These are phyloP conservation scores for Germaria angustata DNA, from an alignment of 2,888 invertebrate species.

Conservation along the genomic window DNA sequence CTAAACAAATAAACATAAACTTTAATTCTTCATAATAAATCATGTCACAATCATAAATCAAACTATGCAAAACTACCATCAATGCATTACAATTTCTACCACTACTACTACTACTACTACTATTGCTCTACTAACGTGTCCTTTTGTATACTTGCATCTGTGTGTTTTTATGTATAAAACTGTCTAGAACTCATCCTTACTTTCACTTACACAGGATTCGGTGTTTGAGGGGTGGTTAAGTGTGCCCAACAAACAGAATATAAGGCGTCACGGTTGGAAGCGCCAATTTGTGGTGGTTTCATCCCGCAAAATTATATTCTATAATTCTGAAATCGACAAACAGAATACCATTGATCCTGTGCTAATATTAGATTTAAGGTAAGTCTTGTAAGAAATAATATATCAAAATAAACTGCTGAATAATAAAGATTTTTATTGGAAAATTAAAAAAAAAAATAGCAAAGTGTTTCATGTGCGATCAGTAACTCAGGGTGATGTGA, in stretches of 20 bases:
- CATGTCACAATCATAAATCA: constrained; percentile 21
- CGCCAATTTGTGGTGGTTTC: constrained; percentile 98
- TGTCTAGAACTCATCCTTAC: constrained; percentile 74
- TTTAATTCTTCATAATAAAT: constrained; percentile 16
- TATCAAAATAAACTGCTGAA: constrained; percentile 50
- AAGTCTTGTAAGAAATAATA: constrained; percentile 72
- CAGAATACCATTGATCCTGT: constrained; percentile 94
- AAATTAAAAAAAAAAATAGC: constrained; percentile 81
- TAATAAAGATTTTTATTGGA: neutral
- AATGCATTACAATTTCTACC: neutral
- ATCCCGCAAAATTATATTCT: constrained; percentile 97
- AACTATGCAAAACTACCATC: neutral
- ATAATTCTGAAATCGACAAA: constrained; percentile 96
- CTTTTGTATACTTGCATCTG: neutral
- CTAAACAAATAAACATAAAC: constrained; percentile 5
- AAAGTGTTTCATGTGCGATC: constrained; percentile 99
- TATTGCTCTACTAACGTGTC: constrained; percentile 22
- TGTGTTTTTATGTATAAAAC: constrained; percentile 1
- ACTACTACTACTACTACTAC: constrained; percentile 15
- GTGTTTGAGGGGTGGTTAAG: constrained; percentile 97
- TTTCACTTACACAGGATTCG: constrained; percentile 82
- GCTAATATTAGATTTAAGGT: constrained; percentile 97
- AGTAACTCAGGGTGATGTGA: constrained; percentile 99
- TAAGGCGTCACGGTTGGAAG: constrained; percentile 97
- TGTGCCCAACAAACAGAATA: constrained; percentile 96